Percentiles rank a stretch among this genome's conserved stretches.
These are phyloP conservation scores for Epinotia nisella DNA, from an alignment of 2,888 invertebrate species.

Conservation along the genomic window DNA sequence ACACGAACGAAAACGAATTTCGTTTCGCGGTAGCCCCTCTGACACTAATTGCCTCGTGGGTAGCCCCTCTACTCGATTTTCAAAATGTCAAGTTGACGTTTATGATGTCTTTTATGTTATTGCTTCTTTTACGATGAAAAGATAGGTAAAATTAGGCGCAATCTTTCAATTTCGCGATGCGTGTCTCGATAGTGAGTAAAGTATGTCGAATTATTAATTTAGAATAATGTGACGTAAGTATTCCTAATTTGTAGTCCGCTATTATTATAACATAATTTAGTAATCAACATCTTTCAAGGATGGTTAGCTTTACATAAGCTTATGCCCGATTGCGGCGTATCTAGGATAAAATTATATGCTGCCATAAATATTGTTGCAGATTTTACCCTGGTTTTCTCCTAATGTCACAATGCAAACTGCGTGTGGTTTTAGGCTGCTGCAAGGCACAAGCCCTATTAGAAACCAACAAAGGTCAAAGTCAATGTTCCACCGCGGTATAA, in stretches of 20 bases:
- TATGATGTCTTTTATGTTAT: not conserved
- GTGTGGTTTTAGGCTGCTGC: slow-evolving; percentile 51
- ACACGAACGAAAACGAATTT: no score
- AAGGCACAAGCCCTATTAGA: slow-evolving; percentile 47
- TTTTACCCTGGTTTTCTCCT: slow-evolving; percentile 22
- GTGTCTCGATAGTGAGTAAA: not conserved
- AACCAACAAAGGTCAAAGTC: slow-evolving; percentile 53
- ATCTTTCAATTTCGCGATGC: slow-evolving; percentile 17
- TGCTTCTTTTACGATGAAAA: not conserved
- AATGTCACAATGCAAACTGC: slow-evolving; percentile 54
- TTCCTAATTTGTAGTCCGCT: not conserved
- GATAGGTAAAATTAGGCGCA: slow-evolving; percentile 22
- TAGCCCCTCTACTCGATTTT: not conserved
- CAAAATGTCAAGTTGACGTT: slow-evolving; percentile 1
- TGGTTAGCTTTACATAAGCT: slow-evolving; percentile 43
- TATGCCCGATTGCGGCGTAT: not conserved
- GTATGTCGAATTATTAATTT: not conserved
- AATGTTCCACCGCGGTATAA: slow-evolving; percentile 60
- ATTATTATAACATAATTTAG: not conserved
- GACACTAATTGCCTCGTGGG: no score
- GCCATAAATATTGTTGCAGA: slow-evolving; percentile 46
- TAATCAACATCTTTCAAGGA: not conserved
- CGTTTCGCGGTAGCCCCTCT: no score
- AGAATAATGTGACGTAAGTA: slow-evolving; percentile 13
- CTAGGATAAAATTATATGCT: no score